A percentile compares a stretch with the other conserved stretches of the same genome.
Evolutionary conservation across 2,113 vertebrate genomes (phyloP).

Genomic region (Hippocampus barbouri): DNA sequence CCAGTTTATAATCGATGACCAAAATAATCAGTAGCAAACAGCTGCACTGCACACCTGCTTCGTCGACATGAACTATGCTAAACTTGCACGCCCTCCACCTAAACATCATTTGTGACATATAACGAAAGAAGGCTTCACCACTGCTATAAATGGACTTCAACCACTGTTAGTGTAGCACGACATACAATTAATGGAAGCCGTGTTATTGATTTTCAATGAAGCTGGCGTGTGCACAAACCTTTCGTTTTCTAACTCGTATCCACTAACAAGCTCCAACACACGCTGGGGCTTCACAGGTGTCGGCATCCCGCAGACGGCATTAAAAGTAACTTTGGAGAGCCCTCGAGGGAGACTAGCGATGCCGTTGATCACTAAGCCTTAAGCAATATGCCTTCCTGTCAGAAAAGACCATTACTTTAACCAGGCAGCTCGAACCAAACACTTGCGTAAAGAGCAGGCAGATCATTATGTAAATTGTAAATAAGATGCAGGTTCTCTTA

Average conservation of each 20-base stretch:
- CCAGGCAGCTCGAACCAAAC: slow-evolving; percentile 2
- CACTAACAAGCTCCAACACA: slow-evolving; percentile 23
- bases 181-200: slow-evolving; percentile 34
- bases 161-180: slow-evolving; percentile 15
- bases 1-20: neutral
- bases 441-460: slow-evolving; percentile 14
- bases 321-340: slow-evolving; percentile 10
- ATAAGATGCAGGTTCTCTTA: slow-evolving; percentile 12
- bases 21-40: neutral
- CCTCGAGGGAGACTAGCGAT: neutral
- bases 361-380: slow-evolving; percentile 9
- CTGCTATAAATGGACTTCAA: slow-evolving; percentile 6
- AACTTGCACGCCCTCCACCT: neutral
- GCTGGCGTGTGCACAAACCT: slow-evolving; percentile 22
- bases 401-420: neutral
- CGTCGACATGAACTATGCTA: neutral
- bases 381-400: slow-evolving; percentile 10
- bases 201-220: slow-evolving; percentile 45
- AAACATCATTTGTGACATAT: slow-evolving; percentile 3
- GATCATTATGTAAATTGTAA: slow-evolving; percentile 3
- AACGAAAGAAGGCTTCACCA: neutral
- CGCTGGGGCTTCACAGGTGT: neutral
- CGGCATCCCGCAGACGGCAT: neutral
- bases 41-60: neutral
- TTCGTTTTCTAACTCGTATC: slow-evolving; percentile 33